These are phyloP conservation scores for Myopa testacea DNA, from an alignment of 2,888 invertebrate species.

Conservation along the genomic window DNA sequence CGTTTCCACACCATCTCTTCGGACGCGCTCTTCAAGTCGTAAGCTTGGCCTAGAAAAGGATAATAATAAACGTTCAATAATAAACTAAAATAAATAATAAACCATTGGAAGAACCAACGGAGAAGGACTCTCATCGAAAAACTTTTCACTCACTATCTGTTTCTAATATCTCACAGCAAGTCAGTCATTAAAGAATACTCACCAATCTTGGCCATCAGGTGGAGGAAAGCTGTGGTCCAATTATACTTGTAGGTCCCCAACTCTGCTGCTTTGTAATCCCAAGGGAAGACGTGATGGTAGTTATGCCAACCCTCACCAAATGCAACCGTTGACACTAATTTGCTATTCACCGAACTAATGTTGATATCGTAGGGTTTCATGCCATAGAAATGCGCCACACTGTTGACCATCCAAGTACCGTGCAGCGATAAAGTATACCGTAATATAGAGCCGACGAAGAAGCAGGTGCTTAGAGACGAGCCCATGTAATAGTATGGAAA, in stretches of 20 bases:
- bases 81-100: not conserved
- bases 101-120: not conserved
- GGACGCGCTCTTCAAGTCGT: conserved; percentile 85
- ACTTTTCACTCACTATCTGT: too few relatives aligned
- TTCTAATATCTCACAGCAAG: not conserved
- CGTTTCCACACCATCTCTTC: conserved; percentile 78
- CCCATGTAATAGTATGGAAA: conserved; percentile 83
- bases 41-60: conserved; percentile 79
- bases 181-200: conserved; percentile 43
- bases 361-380: conserved; percentile 86
- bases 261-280: conserved; percentile 83
- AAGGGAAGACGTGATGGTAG: conserved; percentile 89
- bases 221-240: conserved; percentile 74
- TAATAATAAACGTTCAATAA: not conserved
- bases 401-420: conserved; percentile 93
- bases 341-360: conserved; percentile 79
- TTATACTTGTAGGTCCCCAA: conserved; percentile 76
- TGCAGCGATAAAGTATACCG: conserved; percentile 85
- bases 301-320: conserved; percentile 89
- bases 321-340: conserved; percentile 75
- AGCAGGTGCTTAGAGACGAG: conserved; percentile 79
- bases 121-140: not conserved
- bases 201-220: conserved; percentile 79
- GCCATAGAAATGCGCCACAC: conserved; percentile 93
- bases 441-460: conserved; percentile 80